Percentiles rank a stretch among this genome's conserved stretches.
Evolutionary conservation across 2,113 vertebrate species (phyloP).

Genomic region (Lampris incognitus): DNA sequence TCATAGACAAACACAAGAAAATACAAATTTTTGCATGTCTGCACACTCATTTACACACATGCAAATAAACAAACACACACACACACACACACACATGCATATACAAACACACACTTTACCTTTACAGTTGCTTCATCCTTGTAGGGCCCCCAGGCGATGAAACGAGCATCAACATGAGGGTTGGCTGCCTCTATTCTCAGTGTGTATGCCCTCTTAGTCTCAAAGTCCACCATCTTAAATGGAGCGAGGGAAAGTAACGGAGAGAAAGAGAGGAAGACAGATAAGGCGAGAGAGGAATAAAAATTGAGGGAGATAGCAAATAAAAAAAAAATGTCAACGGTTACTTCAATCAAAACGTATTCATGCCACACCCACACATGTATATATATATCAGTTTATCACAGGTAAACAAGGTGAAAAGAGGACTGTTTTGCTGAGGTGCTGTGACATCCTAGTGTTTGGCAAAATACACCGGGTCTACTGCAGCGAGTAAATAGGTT

Average conservation of each 20-base stretch:
- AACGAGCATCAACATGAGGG: constrained; percentile 90
- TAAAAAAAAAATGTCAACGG: neutral
- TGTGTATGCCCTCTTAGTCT: constrained; percentile 91
- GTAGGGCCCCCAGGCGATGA: constrained; percentile 94
- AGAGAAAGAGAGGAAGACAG: neutral
- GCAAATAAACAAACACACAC: neutral
- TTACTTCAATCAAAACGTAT: neutral
- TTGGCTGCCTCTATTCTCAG: constrained; percentile 96
- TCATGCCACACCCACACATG: neutral
- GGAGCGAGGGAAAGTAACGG: neutral
- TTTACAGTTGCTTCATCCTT: constrained; percentile 96
- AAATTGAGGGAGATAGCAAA: neutral
- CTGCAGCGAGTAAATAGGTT: constrained; percentile 22
- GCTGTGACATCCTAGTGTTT: neutral
- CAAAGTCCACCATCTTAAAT: constrained; percentile 91
- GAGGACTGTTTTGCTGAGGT: neutral
- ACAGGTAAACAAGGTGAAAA: neutral
- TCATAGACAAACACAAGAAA: neutral
- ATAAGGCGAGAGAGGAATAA: neutral
- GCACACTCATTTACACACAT: neutral
- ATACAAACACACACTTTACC: constrained; percentile 65
- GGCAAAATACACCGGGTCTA: neutral
- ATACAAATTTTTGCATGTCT: too few species aligned
- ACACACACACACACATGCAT: neutral
- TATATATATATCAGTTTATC: too few species aligned